A percentile compares a stretch with the other conserved stretches of the same genome.
Conservation (phyloP, 2,113 vertebrate genomes). For the Mastomys coucha region DNA sequence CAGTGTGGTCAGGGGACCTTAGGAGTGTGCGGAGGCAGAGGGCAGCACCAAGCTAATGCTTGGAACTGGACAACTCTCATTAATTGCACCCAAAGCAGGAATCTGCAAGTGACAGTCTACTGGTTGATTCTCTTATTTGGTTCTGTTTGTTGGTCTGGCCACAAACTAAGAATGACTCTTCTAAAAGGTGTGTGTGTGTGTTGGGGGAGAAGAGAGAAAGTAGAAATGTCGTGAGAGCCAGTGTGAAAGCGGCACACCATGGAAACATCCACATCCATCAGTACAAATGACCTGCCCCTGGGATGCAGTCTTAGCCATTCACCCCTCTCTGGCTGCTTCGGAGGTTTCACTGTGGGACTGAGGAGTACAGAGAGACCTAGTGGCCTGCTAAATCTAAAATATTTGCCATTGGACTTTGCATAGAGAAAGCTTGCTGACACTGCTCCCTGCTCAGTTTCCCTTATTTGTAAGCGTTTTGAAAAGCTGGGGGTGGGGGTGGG, state of each 20-base stretch:
- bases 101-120: neutral
- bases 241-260: neutral
- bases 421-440: neutral
- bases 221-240: neutral
- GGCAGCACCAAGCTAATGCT: neutral
- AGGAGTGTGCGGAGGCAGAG: neutral
- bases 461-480: neutral
- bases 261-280: neutral
- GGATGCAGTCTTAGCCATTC: fast-evolving
- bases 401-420: neutral
- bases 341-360: neutral
- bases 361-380: neutral
- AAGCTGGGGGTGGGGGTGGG: neutral
- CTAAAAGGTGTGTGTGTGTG: neutral
- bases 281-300: neutral
- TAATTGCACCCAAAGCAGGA: neutral
- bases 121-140: neutral
- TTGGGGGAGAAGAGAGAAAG: neutral
- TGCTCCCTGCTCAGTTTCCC: neutral
- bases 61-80: neutral
- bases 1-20: neutral
- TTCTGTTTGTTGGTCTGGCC: neutral
- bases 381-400: neutral
- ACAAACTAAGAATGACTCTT: neutral
- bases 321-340: neutral